A percentile compares a stretch with the other conserved stretches of the same genome.
Conservation (phyloP, 2,888 invertebrate species). For the Ichneumon xanthorius region DNA sequence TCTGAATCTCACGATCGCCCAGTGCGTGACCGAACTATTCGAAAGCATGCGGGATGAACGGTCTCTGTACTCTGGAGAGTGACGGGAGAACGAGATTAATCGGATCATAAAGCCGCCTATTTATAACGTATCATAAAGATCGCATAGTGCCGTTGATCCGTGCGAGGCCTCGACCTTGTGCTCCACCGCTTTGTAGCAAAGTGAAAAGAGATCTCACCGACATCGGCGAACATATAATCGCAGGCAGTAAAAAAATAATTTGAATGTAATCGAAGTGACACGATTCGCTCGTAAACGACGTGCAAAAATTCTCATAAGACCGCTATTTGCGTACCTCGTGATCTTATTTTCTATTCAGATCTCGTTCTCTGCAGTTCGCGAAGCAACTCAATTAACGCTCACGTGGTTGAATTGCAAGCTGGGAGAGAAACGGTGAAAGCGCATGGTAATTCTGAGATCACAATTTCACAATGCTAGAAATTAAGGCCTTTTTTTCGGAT, state of each 20-base stretch:
- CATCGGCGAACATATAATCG: not conserved
- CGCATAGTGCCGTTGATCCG: slow-evolving; percentile 17
- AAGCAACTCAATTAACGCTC: not conserved
- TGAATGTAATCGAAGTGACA: slow-evolving; percentile 10
- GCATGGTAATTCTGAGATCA: not conserved
- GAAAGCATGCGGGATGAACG: slow-evolving; percentile 17
- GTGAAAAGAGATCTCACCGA: slow-evolving; percentile 9
- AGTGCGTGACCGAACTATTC: slow-evolving; percentile 2
- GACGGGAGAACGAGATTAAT: slow-evolving; percentile 63
- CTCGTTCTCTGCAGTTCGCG: not conserved
- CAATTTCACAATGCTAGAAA: not conserved
- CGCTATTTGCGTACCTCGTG: not conserved
- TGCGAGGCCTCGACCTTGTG: slow-evolving; percentile 46
- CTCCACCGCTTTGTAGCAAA: slow-evolving; percentile 16
- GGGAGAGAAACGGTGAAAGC: not conserved
- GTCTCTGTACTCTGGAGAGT: slow-evolving; percentile 36
- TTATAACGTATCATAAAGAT: slow-evolving; percentile 48
- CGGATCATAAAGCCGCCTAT: slow-evolving; percentile 64
- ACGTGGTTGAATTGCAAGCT: not conserved
- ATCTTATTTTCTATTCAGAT: slow-evolving; percentile 14
- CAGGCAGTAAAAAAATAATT: slow-evolving; percentile 8
- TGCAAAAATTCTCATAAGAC: slow-evolving; percentile 1
- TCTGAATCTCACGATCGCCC: slow-evolving; percentile 10
- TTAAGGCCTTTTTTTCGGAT: not conserved
- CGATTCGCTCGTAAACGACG: slow-evolving; percentile 1